Percentiles rank a stretch among this genome's conserved stretches.
These are phyloP conservation scores for Micropterix aruncella DNA, from an alignment of 2,888 invertebrate genomes.

Conservation along the genomic window DNA sequence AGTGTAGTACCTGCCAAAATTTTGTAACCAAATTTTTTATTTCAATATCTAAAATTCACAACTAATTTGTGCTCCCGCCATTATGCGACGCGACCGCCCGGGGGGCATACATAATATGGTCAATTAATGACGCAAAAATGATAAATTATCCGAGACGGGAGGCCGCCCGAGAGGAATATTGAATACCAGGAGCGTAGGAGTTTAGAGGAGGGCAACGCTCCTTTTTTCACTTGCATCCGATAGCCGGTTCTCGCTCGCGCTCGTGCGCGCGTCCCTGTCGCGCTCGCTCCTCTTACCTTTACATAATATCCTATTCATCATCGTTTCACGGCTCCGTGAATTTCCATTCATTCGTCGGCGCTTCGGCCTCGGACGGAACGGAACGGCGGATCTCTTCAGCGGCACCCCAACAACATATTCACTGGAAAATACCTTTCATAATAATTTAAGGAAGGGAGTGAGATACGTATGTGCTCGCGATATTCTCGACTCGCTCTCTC, in stretches of 20 bases:
- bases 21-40: too few species aligned
- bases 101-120: background rate
- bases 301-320: slow-evolving; percentile 29
- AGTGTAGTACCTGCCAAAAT: too few species aligned
- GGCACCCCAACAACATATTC: background rate
- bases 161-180: background rate
- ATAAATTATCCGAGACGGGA: background rate
- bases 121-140: background rate
- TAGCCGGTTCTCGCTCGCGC: background rate
- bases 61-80: too few species aligned
- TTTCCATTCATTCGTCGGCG: slow-evolving; percentile 25
- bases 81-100: background rate
- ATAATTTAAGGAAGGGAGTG: too few species aligned
- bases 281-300: background rate
- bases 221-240: background rate
- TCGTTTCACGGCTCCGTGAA: slow-evolving; percentile 40
- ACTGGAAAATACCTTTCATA: too few species aligned
- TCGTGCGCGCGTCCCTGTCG: background rate
- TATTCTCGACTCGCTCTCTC: too few species aligned
- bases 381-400: background rate
- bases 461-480: too few species aligned
- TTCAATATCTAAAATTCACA: too few species aligned
- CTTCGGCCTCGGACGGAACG: background rate
- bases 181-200: background rate
- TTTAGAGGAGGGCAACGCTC: background rate